Percentiles rank a stretch among this genome's conserved stretches.
Conservation (phyloP, 2,797 vertebrate species). For the Myotis pilosus region DNA sequence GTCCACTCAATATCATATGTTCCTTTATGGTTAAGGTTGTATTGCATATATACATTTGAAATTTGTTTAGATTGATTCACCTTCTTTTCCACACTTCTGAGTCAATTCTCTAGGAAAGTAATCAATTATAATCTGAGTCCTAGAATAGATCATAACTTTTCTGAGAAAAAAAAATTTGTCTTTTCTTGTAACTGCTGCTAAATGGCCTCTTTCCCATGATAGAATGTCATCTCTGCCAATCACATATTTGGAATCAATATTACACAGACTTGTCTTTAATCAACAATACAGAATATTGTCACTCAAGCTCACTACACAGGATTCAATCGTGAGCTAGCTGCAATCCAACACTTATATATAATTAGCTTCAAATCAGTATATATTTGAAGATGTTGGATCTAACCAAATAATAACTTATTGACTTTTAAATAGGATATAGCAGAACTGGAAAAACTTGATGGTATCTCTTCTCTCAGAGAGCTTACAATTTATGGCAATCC, state of each 20-base stretch:
- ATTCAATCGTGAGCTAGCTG: neutral
- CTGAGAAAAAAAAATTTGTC: neutral
- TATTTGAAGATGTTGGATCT: neutral
- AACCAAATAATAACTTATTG: constrained; percentile 44
- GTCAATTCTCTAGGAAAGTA: constrained; percentile 20
- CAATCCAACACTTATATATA: neutral
- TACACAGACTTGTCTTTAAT: neutral
- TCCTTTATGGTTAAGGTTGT: neutral
- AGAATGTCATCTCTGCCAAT: neutral
- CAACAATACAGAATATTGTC: neutral
- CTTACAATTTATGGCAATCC: constrained; percentile 91
- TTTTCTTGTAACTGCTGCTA: neutral
- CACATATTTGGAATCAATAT: neutral
- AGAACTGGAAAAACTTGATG: constrained; percentile 90
- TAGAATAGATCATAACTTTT: neutral
- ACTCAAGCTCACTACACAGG: neutral
- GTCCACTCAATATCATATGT: neutral
- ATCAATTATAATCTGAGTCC: neutral
- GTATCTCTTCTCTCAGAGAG: constrained; percentile 87
- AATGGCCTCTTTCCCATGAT: neutral
- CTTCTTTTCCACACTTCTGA: neutral
- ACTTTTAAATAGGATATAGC: constrained; percentile 85
- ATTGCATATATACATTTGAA: neutral
- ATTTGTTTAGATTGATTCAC: neutral
- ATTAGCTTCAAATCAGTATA: constrained; percentile 18